Evolutionary conservation across 2,797 vertebrate genomes (phyloP).

Genomic region (Knipowitschia caucasica): DNA sequence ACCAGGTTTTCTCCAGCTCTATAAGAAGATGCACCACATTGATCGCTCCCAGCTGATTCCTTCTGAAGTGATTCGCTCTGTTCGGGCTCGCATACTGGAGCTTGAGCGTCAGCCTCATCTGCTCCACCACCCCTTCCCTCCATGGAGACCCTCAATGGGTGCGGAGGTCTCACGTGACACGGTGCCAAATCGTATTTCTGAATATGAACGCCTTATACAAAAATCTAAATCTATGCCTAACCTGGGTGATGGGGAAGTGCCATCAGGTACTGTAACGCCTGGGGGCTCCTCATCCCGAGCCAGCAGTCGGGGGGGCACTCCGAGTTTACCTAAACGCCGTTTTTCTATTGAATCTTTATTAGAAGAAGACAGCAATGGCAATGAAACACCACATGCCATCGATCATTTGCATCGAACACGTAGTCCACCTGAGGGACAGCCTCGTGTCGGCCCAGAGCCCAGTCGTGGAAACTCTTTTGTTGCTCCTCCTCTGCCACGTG

Average conservation of each 20-base stretch:
- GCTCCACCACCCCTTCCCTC: conserved; percentile 72
- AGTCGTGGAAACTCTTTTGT: conserved; percentile 45
- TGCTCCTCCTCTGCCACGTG: conserved; percentile 45
- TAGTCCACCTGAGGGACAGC: conserved; percentile 81
- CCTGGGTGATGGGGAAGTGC: conserved; percentile 82
- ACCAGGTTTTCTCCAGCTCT: conserved; percentile 93
- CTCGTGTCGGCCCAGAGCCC: conserved; percentile 76
- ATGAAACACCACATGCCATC: conserved; percentile 35
- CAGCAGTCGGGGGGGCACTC: conserved; percentile 68
- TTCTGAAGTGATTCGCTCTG: conserved; percentile 93
- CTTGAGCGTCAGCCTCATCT: conserved; percentile 87
- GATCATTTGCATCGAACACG: conserved; percentile 60
- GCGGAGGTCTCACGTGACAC: conserved; percentile 89
- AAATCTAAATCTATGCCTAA: conserved; percentile 99
- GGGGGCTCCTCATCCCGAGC: conserved; percentile 83
- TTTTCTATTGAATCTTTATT: conserved; percentile 95
- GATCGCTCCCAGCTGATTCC: conserved; percentile 90
- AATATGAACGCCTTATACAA: conserved; percentile 92
- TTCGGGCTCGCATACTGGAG: conserved; percentile 91
- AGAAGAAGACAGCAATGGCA: conserved; percentile 83
- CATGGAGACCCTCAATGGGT: conserved; percentile 82
- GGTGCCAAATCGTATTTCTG: conserved; percentile 93
- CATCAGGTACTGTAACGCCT: conserved; percentile 82
- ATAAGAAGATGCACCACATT: conserved; percentile 97
- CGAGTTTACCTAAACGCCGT: conserved; percentile 81